Conservation (phyloP, 2,888 invertebrate species). For the Leptopilina drosophilae region DNA sequence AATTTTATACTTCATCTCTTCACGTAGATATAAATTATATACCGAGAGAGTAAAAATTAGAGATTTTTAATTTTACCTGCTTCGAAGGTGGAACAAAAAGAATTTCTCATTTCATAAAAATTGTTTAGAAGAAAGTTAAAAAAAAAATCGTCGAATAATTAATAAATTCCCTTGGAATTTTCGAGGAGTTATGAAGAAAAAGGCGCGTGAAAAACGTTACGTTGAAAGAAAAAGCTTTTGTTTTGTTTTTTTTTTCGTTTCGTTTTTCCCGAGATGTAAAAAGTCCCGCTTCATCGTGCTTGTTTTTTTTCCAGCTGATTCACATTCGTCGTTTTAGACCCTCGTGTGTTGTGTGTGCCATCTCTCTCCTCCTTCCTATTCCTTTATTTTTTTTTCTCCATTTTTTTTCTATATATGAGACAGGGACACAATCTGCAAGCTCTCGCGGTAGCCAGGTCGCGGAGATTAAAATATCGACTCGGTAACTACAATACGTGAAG, state of each 20-base stretch:
- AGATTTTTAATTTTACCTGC: too few relatives aligned
- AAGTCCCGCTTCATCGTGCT: neutral
- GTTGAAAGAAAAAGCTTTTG: neutral
- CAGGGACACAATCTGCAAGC: conserved; percentile 63
- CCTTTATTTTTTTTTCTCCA: conserved; percentile 33
- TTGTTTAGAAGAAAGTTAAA: too few relatives aligned
- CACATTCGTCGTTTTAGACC: conserved; percentile 2
- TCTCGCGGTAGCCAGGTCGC: conserved; percentile 62
- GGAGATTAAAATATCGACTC: conserved; percentile 75
- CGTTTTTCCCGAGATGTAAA: neutral
- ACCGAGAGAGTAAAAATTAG: too few relatives aligned
- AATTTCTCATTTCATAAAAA: too few relatives aligned
- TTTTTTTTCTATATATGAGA: conserved; percentile 51
- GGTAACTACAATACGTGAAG: conserved; percentile 61
- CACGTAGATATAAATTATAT: too few relatives aligned
- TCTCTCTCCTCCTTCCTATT: conserved; percentile 27
- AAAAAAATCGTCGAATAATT: neutral
- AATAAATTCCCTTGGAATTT: neutral
- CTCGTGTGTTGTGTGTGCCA: conserved; percentile 2
- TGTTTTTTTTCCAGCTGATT: conserved; percentile 1
- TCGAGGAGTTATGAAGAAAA: neutral
- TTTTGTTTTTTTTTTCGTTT: neutral
- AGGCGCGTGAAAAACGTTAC: neutral
- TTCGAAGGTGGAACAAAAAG: too few relatives aligned
- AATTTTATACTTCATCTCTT: too few relatives aligned